Percentiles rank a stretch among this genome's conserved stretches.
Conservation (phyloP, 2,888 invertebrate genomes). For the Drymonia ruficornis region DNA sequence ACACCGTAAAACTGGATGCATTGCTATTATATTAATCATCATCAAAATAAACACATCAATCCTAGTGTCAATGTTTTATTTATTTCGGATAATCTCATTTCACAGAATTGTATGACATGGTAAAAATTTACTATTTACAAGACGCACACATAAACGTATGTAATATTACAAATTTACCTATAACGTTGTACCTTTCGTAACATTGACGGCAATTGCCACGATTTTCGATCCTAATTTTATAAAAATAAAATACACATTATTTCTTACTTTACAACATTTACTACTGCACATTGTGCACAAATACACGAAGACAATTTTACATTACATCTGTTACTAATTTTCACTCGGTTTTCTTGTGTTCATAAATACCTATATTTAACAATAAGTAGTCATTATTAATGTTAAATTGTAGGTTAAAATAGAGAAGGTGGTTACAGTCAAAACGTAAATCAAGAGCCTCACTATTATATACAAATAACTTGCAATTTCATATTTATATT, state of each 20-base stretch:
- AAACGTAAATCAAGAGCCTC: constrained; percentile 38
- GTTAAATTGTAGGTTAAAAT: constrained; percentile 14
- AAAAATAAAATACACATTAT: constrained; percentile 78
- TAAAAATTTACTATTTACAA: constrained; percentile 82
- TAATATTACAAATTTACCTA: constrained; percentile 73
- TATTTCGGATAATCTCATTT: constrained; percentile 82
- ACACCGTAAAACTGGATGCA: neutral
- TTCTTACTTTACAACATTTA: constrained; percentile 72
- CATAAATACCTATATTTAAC: constrained; percentile 10
- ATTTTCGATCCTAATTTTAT: constrained; percentile 70
- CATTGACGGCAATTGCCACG: constrained; percentile 66
- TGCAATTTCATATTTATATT: neutral
- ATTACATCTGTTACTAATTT: constrained; percentile 42
- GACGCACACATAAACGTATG: constrained; percentile 62
- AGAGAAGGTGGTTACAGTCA: constrained; percentile 20
- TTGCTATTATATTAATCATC: too few species aligned
- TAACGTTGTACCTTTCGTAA: constrained; percentile 77
- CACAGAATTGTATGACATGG: constrained; percentile 76
- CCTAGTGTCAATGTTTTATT: constrained; percentile 77
- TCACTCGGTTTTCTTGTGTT: constrained; percentile 26
- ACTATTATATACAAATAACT: constrained; percentile 53
- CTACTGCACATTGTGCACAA: constrained; percentile 75
- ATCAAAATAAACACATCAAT: constrained; percentile 23
- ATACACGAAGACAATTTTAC: constrained; percentile 56
- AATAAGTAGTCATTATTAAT: constrained; percentile 3